These are phyloP conservation scores for Toxotes chatareus DNA, from an alignment of 2,113 vertebrate species.

Conservation along the genomic window DNA sequence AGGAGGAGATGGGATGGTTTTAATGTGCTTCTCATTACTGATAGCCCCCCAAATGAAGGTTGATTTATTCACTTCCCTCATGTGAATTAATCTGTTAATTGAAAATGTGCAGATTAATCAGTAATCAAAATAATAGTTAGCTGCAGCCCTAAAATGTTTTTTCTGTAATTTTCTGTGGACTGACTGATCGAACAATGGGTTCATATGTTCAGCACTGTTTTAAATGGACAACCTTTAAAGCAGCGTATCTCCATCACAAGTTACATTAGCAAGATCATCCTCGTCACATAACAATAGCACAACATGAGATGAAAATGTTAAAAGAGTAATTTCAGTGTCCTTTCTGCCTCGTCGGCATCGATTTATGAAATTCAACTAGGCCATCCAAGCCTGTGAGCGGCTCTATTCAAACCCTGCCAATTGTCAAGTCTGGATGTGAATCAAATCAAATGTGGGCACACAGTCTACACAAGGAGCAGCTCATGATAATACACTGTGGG, in stretches of 20 bases:
- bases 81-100: background rate
- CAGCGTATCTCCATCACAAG: background rate
- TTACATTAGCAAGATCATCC: background rate
- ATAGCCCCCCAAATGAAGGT: no score
- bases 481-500: slow-evolving; percentile 41
- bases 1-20: background rate
- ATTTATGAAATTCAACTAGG: slow-evolving; percentile 59
- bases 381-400: slow-evolving; percentile 39
- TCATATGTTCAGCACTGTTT: background rate
- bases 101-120: background rate
- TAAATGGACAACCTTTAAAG: background rate
- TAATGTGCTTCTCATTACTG: background rate
- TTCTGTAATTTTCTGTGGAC: no score
- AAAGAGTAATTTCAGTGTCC: background rate
- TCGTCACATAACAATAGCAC: background rate
- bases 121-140: background rate
- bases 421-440: slow-evolving; percentile 59
- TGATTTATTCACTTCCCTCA: no score
- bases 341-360: slow-evolving; percentile 19
- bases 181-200: no score
- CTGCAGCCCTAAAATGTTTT: no score
- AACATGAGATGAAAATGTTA: slow-evolving; percentile 28
- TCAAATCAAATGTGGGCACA: slow-evolving; percentile 54
- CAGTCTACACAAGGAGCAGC: slow-evolving; percentile 38
- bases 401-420: slow-evolving; percentile 60